These are phyloP conservation scores for Drosophila melanica DNA, from an alignment of 1,140 invertebrate genomes.

Conservation along the genomic window DNA sequence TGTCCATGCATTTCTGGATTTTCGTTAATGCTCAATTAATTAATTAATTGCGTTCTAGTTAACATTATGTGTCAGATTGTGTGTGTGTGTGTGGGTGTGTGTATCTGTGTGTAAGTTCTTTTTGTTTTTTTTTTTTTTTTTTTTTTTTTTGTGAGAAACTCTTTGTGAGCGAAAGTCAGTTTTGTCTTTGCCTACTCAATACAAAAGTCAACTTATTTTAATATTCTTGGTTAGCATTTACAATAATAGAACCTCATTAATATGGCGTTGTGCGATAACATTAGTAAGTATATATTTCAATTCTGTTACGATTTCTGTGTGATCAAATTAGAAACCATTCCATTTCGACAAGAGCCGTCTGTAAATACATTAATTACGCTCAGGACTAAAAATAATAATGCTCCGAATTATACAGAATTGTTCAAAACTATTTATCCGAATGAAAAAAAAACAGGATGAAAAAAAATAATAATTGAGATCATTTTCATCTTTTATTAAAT, in stretches of 20 bases:
- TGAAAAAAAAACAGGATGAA: conserved; percentile 15
- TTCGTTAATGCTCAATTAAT: conserved; percentile 47
- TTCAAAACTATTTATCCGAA: conserved; percentile 12
- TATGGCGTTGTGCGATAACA: conserved; percentile 25
- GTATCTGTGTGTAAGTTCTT: conserved; percentile 5
- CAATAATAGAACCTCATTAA: conserved; percentile 30
- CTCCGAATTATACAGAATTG: conserved; percentile 10
- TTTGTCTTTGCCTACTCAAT: conserved; percentile 39
- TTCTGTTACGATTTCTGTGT: conserved; percentile 31
- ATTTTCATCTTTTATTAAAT: conserved; percentile 29
- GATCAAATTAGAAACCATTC: conserved; percentile 51
- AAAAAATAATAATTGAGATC: conserved; percentile 43
- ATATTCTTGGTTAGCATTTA: conserved; percentile 36
- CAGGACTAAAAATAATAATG: conserved; percentile 18
- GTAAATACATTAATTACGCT: conserved; percentile 5
- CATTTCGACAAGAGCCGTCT: conserved; percentile 27
- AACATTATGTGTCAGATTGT: conserved; percentile 43
- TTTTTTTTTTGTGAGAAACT: conserved; percentile 10
- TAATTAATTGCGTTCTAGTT: conserved; percentile 42
- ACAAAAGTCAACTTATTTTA: conserved; percentile 42
- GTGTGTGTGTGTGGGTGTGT: conserved; percentile 2
- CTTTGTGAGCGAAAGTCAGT: conserved; percentile 1
- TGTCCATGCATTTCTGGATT: conserved; percentile 33
- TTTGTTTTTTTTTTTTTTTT: too few relatives aligned
- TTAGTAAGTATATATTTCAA: conserved; percentile 15